phyloP scores from a whole-genome alignment of 1,140 invertebrate genomes.

The Sinonovacula constricta region DNA sequence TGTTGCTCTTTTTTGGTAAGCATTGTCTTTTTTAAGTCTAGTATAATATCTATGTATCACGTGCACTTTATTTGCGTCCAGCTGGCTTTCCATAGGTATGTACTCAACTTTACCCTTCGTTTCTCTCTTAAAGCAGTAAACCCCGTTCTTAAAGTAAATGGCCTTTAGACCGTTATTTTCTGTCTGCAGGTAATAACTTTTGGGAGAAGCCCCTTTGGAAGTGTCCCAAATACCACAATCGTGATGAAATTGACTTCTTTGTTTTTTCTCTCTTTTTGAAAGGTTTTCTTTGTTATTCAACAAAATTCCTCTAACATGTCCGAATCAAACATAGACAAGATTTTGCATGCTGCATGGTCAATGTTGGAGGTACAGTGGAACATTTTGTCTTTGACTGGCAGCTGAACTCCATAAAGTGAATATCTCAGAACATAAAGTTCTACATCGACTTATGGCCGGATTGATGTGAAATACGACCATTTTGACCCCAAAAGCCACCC shows the following conservation, averaged over 20 bases:
- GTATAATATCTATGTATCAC: constrained; percentile 32
- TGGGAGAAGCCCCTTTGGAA: background rate
- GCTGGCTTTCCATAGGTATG: constrained; percentile 22
- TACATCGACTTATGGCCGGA: no score
- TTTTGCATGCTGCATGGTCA: no score
- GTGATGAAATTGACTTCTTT: background rate
- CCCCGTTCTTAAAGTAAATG: constrained; percentile 23
- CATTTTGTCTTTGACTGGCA: no score
- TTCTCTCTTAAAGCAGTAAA: constrained; percentile 2
- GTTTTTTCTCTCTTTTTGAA: no score
- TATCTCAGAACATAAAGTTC: no score
- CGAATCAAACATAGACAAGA: no score
- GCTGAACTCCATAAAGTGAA: no score
- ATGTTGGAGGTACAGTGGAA: no score
- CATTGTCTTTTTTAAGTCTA: constrained; percentile 4
- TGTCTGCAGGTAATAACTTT: constrained; percentile 3
- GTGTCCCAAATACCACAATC: constrained; percentile 16
- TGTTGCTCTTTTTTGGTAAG: constrained; percentile 30
- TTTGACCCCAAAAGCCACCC: no score
- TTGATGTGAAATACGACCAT: no score
- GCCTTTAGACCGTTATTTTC: background rate
- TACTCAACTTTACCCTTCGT: constrained; percentile 9
- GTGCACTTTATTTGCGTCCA: background rate
- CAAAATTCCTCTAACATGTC: no score
- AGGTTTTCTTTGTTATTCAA: no score